Evolutionary conservation across 2,113 vertebrate species (phyloP).

Genomic region (Perognathus longimembris): DNA sequence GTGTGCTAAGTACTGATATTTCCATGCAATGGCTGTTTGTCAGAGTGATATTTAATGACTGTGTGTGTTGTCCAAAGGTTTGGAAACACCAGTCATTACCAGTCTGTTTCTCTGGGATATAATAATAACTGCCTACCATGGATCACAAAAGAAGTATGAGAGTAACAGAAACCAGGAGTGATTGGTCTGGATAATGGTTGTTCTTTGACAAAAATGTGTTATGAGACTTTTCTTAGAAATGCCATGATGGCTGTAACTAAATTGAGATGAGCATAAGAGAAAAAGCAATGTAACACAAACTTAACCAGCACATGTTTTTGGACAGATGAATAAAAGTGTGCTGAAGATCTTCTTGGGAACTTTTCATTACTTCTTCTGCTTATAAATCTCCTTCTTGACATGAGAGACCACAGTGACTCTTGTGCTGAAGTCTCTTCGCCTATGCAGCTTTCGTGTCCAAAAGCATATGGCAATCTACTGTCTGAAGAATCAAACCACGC

Average conservation of each 20-base stretch:
- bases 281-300: not conserved
- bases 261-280: not conserved
- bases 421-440: not conserved
- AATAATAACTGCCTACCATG: not conserved
- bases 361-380: not conserved
- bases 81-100: not conserved
- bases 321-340: not conserved
- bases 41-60: not conserved
- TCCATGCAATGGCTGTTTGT: not conserved
- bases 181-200: not conserved
- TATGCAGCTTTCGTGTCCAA: not conserved
- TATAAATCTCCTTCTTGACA: not conserved
- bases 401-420: not conserved
- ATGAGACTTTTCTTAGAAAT: not conserved
- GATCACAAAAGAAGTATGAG: not conserved
- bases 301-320: not conserved
- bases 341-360: not conserved
- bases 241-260: not conserved
- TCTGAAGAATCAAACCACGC: not conserved
- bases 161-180: not conserved
- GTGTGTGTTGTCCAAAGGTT: not conserved
- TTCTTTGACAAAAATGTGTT: not conserved
- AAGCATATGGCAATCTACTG: fast-evolving
- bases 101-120: not conserved
- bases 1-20: not conserved